Conservation (phyloP, 2,888 invertebrate genomes). For the Horisme vitalbata region DNA sequence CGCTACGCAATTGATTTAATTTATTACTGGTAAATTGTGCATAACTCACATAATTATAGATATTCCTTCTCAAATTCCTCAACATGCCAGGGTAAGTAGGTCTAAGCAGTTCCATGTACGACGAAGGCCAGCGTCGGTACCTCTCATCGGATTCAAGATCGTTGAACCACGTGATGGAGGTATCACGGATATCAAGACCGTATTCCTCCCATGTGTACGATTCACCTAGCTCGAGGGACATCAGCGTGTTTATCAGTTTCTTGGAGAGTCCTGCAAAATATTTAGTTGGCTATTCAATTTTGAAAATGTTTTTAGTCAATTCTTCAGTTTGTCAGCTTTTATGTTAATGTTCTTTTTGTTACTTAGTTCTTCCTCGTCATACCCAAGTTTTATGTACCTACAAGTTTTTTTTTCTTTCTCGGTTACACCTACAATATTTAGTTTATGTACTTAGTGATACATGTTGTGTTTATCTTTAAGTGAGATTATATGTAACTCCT, state of each 20-base stretch:
- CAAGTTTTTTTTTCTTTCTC: too few species aligned
- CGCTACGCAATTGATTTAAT: too few species aligned
- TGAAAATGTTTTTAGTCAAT: too few species aligned
- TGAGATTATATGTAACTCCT: too few species aligned
- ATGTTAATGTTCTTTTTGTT: too few species aligned
- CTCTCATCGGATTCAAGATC: constrained; percentile 95
- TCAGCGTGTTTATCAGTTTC: constrained; percentile 83
- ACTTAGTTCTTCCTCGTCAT: too few species aligned
- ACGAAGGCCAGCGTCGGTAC: constrained; percentile 94
- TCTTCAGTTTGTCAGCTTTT: too few species aligned
- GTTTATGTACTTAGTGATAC: too few species aligned
- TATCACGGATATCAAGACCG: constrained; percentile 97
- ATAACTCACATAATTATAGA: constrained; percentile 89
- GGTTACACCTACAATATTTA: too few species aligned
- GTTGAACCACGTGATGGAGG: constrained; percentile 96
- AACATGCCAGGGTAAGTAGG: constrained; percentile 99
- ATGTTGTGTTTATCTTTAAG: too few species aligned
- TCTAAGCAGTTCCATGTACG: constrained; percentile 93
- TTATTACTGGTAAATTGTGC: background rate
- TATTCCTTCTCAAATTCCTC: constrained; percentile 91
- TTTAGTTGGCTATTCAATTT: background rate
- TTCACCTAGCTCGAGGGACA: constrained; percentile 88
- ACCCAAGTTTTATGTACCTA: too few species aligned
- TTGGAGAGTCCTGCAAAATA: constrained; percentile 82
- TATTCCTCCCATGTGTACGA: constrained; percentile 87